Conservation (phyloP, 2,113 vertebrate genomes). For the Psilopsiagon aymara region DNA sequence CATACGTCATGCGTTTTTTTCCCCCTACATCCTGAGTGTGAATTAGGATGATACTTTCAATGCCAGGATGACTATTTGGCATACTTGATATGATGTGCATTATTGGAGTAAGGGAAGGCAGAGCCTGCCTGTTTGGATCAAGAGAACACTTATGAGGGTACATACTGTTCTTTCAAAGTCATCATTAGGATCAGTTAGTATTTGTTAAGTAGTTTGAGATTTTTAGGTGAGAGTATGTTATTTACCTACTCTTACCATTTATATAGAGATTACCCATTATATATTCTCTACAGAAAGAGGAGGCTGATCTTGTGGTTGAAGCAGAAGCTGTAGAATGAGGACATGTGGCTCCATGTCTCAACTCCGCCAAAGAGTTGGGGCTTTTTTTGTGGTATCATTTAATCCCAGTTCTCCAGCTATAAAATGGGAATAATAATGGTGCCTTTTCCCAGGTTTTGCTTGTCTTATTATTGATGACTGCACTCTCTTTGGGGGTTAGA, state of each 20-base stretch:
- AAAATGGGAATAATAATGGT: constrained; percentile 30
- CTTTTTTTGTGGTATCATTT: background rate
- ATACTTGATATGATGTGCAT: background rate
- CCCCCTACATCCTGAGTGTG: background rate
- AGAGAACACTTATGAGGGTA: background rate
- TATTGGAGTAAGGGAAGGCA: background rate
- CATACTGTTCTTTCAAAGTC: background rate
- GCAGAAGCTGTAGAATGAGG: background rate
- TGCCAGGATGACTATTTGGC: background rate
- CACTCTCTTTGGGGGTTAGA: constrained; percentile 41
- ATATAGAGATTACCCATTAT: background rate
- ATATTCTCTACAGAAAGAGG: background rate
- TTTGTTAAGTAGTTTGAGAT: background rate
- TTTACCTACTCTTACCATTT: background rate
- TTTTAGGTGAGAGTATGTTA: background rate
- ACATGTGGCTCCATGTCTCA: background rate
- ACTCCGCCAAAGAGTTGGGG: background rate
- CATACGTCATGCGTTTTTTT: fast-evolving
- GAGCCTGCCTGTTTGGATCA: background rate
- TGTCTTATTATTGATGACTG: constrained; percentile 35
- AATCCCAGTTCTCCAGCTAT: background rate
- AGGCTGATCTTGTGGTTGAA: background rate
- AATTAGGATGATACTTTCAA: background rate
- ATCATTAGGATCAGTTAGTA: background rate
- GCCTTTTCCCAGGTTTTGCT: constrained; percentile 14